Evolutionary conservation across 2,888 invertebrate species (phyloP), one percentile per base, ranked within the genome.

Genomic region (Icerya purchasi): DNA sequence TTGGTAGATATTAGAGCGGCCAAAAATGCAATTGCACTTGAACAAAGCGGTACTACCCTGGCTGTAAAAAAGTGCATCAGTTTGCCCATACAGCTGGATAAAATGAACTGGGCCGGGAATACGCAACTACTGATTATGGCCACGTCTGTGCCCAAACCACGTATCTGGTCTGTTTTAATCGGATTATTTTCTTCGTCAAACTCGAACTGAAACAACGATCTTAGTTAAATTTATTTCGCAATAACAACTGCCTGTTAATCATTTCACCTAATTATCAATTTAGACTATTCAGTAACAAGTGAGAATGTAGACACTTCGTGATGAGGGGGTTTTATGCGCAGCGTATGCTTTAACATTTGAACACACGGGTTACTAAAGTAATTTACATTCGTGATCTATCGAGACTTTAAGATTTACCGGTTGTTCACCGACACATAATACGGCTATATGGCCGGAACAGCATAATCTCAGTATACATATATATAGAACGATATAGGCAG

Each of bases 111-210:
- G 1, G 94, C 94, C 63, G 94, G 77, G 71, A 96, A 96, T 2
- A 91, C 93, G 84, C 94, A 94, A 69, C 88, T 89, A 69, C 91
- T 89, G 50, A 96, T 86, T 58, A 94, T 82, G 1, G 93, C 94
- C 0, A 96, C 83, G 70, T 96, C 94, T 0, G 94, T 96, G 5
- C 94, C 94, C 58, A 96, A 77, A 3, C 94, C 94, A 10, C 94
- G 81, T n/a, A 83, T 76, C 60, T 79, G 78, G 0, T 77, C 51
- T 2, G 56, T 58, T 14, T 51, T n/a, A 10, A 62, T 49, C 20
- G 50, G 25, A 25, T 60, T 54, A 10, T 59, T 59, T 3, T 55
- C 25, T 25, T 22, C 3, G 18, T 50, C 53, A 3, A 63, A 57
- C 52, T 62, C 64, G 53, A 66, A 66, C 66, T 67, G 62, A n/a